These are phyloP conservation scores for Distichodus sexfasciatus DNA, from an alignment of 2,797 vertebrate genomes.

Conservation along the genomic window DNA sequence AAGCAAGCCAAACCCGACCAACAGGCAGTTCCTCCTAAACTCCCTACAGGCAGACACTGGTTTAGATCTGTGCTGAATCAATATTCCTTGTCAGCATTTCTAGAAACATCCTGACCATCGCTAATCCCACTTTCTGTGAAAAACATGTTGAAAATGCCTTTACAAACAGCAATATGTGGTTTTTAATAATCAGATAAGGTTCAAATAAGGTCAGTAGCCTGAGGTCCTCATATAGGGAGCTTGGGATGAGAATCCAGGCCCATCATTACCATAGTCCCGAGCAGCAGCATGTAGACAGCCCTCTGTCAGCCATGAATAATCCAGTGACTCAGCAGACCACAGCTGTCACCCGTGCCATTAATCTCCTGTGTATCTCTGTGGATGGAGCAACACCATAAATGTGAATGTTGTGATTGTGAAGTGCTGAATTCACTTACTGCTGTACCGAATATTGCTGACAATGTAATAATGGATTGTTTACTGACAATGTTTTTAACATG, in stretches of 20 bases:
- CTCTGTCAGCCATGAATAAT: constrained; percentile 31
- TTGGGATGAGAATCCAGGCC: neutral
- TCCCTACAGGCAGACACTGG: neutral
- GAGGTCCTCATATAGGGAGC: neutral
- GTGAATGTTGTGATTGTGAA: neutral
- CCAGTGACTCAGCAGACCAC: constrained; percentile 11
- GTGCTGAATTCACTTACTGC: neutral
- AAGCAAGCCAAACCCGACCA: neutral
- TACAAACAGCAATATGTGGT: too few relatives aligned
- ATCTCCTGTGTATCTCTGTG: neutral
- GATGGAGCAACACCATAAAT: constrained; percentile 1
- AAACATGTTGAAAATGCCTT: neutral
- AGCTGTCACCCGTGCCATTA: constrained; percentile 17
- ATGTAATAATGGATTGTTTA: too few relatives aligned
- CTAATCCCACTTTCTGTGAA: too few relatives aligned
- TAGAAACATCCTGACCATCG: neutral
- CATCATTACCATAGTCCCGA: neutral
- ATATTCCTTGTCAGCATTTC: constrained; percentile 9
- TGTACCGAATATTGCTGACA: neutral
- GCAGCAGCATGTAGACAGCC: neutral
- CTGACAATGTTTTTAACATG: too few relatives aligned
- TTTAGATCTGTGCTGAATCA: constrained; percentile 9
- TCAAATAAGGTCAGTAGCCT: neutral
- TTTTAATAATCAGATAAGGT: neutral
- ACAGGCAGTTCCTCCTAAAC: neutral